Evolutionary conservation across 1,140 invertebrate genomes (phyloP), one percentile per base, ranked within the genome.

Genomic region (Drosophila eugracilis): DNA sequence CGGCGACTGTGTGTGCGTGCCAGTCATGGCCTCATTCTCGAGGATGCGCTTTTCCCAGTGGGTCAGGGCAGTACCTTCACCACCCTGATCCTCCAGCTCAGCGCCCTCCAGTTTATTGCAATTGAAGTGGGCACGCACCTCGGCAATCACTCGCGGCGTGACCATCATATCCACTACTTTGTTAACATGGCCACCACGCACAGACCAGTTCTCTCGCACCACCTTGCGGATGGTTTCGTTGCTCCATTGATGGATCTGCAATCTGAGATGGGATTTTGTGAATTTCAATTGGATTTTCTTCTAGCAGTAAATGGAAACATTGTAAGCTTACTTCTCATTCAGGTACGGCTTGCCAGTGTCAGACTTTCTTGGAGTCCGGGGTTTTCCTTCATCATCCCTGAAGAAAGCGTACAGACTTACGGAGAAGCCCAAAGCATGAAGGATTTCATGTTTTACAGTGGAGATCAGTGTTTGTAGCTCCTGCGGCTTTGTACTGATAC

Each of bases 11-110:
- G 99, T 99, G 90, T 99, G 99, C 0, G 98, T 99, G 1, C 98
- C 99, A 0, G 99, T 99, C 99, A 99, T 99, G 0, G 98, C 98
- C 94, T 99, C 99, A 93, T 99, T 99, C 97, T 99, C 98, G 92
- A 99, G 99, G 6, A 99, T 95, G 50, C 98, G 92, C 90, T 99
- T 99, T 92, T 99, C 98, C 98, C 98, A 99, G 91, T 99, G 99
- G 1, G 98, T 99, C 7, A 99, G 92, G 0, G 96, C 96, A 0
- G 99, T 99, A 7, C 99, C 99, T 80, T 99, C 97, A 62, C 97
- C 97, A 0, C 98, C 98, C 93, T 99, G 99, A 92, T 99, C 97
- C 93, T 99, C 99, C 30, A 99, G 92, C 91, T 99, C 99, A 1
- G 98, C 99, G 0, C 99, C 99, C 93, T 99, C 98, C 19, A 99